Evolutionary conservation across 2,797 vertebrate species (phyloP), one percentile per base, ranked within the genome.

Genomic region (Anas acuta): DNA sequence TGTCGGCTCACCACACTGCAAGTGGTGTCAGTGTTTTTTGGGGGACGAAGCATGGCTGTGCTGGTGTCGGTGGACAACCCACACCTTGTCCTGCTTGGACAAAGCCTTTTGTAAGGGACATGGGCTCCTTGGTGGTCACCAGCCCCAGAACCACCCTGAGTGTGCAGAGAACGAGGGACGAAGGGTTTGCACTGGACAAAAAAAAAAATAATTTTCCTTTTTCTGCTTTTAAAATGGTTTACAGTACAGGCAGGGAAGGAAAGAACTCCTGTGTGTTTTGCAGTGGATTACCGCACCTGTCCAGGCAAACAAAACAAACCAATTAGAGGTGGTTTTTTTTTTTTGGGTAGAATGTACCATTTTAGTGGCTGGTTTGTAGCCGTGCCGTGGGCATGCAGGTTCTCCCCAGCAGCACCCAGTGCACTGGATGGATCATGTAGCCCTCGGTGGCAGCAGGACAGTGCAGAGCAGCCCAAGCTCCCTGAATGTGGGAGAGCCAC

Each of bases 151-250:
- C 19, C 1, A 0, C 0, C 0, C 22, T 9, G 32, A 13, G 16
- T 9, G 18, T 1, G n/a, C 0, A 0, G 61, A 21, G 6, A 43
- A 8, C 11, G n/a, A 66, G 66, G 51, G 0, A 3, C 37, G 33
- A 71, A 70, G 80, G 30, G 0, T 80, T 22, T 23, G 16, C 23
- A 69, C 19, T 0, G 49, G 13, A 51, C 13, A 25, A 25, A 13
- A 25, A 49, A 49, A 51, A 25, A 7, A 49, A 11, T 21, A 22
- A 22, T 47, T 74, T 66, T 51, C 43, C 18, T 72, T 79, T 62
- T 10, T 9, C 3, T 22, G 4, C n/a, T 47, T 88, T 76, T 64
- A 51, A 88, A 89, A 47, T 51, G 3, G 25, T 90, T 37, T n/a
- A 22, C 3, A 1, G 16, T 21, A 49, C 6, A 7, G 18, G 20